Conservation (phyloP, 2,888 invertebrate genomes). For the Mythimna vitellina region DNA sequence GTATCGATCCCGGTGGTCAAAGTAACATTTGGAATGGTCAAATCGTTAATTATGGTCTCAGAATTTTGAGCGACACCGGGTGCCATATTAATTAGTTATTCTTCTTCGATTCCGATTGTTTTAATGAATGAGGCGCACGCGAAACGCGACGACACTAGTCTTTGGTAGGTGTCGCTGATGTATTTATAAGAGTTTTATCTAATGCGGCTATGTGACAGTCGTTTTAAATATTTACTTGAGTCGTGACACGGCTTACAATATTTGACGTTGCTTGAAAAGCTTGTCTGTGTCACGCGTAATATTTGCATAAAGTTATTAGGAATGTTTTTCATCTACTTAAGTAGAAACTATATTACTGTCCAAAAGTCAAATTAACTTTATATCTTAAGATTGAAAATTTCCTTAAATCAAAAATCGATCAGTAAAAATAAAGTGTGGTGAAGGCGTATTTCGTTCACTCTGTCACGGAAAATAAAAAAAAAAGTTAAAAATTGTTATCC, state of each 20-base stretch:
- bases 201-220: slow-evolving; percentile 59
- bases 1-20: slow-evolving; percentile 48
- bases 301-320: neutral
- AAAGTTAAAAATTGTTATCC: too few relatives aligned
- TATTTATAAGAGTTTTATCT: slow-evolving; percentile 86
- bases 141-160: slow-evolving; percentile 79
- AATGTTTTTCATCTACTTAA: neutral
- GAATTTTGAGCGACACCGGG: slow-evolving; percentile 82
- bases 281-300: slow-evolving; percentile 8
- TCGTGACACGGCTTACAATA: slow-evolving; percentile 45
- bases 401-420: neutral
- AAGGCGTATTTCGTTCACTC: too few relatives aligned
- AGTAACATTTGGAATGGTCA: slow-evolving; percentile 63
- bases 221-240: slow-evolving; percentile 64
- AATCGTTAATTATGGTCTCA: slow-evolving; percentile 74
- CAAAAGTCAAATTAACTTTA: too few relatives aligned
- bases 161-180: slow-evolving; percentile 72
- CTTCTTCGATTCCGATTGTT: slow-evolving; percentile 33
- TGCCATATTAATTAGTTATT: slow-evolving; percentile 74
- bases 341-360: too few relatives aligned
- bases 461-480: too few relatives aligned
- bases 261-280: slow-evolving; percentile 42
- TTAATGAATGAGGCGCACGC: slow-evolving; percentile 71
- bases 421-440: too few relatives aligned
- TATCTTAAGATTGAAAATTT: too few relatives aligned